Evolutionary conservation across 1,140 invertebrate species (phyloP), one percentile per base, ranked within the genome.

Genomic region (Panulirus ornatus): DNA sequence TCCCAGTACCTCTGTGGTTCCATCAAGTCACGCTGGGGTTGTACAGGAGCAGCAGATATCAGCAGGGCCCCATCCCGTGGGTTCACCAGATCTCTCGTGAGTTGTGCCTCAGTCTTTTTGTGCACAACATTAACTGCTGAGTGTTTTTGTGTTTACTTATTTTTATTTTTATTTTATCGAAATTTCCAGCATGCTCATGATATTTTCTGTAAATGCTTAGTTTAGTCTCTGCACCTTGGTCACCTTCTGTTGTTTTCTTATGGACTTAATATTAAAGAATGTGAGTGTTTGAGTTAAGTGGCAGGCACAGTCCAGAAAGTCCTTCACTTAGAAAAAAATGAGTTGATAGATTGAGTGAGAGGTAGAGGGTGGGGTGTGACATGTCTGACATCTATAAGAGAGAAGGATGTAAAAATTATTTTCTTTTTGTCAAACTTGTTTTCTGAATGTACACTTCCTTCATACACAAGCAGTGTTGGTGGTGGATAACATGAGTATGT

Each of bases 71-170:
- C 75, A 27, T 78, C 75, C 27, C 36, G 40, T 38, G 30, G 40
- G 75, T 27, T 78, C 75, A 27, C 40, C 75, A 36, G 75, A 78
- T 40, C 75, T 78, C 75, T 78, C 75, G 75, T 78, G 75, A 78
- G 75, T 78, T 78, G 75, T 78, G 75, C 75, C 38, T 47, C 73
- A 6, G 22, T 38, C 34, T 22, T 47, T n/a, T n/a, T 78, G 40
- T 78, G 75, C 75, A 78, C 40, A 78, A 78, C 40, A 44, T 42
- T 30, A 40, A 44, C 27, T 27, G 42, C 44, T 78, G 19, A 27
- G 14, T 78, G 40, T 78, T 44, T 34, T 27, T 75, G 36, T 75
- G 36, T 75, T 66, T 2, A 27, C n/a, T 66, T 66, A 22, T 47
- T 66, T 66, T 30, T 27, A 30, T 47, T 47, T 66, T 66, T n/a